These are phyloP conservation scores for Hippopotamyrus pictus DNA, from an alignment of 2,797 vertebrate genomes.

Conservation along the genomic window DNA sequence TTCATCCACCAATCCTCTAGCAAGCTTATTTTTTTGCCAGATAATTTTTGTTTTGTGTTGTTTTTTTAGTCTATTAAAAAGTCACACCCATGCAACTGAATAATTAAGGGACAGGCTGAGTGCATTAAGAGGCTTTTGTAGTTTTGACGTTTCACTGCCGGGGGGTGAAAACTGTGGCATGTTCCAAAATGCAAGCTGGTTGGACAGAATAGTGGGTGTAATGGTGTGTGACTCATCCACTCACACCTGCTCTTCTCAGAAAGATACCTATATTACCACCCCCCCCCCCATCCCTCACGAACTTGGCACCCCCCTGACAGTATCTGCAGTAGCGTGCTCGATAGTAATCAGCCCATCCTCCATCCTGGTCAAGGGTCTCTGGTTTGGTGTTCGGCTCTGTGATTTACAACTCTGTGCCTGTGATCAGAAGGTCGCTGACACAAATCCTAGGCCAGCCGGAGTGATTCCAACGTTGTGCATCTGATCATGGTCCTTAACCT, in stretches of 20 bases:
- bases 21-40: not conserved
- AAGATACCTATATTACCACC: not conserved
- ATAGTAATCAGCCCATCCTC: not conserved
- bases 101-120: not conserved
- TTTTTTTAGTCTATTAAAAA: not conserved
- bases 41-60: not conserved
- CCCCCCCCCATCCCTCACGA: not conserved
- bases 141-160: not conserved
- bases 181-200: not conserved
- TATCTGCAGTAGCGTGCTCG: too few species aligned
- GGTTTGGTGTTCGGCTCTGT: not conserved
- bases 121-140: not conserved
- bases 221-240: not conserved
- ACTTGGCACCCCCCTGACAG: not conserved
- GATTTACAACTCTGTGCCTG: not conserved
- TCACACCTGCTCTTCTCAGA: not conserved
- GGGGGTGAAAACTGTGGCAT: not conserved
- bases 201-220: conserved; percentile 1
- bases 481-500: not conserved
- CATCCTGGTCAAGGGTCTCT: not conserved
- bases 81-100: conserved; percentile 7
- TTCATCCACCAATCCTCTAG: not conserved
- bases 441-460: not conserved
- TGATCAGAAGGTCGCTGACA: not conserved
- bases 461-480: not conserved